Evolutionary conservation across 2,113 vertebrate genomes (phyloP).

Genomic region (Mus pahari): DNA sequence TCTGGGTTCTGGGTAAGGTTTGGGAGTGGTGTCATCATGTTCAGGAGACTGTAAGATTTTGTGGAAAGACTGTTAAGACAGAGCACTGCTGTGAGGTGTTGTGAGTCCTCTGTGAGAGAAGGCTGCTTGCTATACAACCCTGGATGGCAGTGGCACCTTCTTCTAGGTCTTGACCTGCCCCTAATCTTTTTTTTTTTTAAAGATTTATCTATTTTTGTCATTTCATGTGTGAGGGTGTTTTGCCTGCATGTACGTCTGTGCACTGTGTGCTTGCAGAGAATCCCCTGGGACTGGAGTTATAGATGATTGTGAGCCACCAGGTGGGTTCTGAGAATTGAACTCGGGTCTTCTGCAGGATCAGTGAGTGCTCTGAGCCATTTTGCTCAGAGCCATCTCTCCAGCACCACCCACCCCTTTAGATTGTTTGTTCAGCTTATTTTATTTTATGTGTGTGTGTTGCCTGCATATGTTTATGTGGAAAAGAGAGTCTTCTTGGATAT

Average conservation of each 20-base stretch:
- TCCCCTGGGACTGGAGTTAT: neutral
- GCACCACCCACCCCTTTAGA: neutral
- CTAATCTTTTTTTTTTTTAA: no score
- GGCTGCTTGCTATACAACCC: neutral
- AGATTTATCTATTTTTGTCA: neutral
- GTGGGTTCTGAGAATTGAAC: neutral
- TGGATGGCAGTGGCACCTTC: neutral
- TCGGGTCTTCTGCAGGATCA: neutral
- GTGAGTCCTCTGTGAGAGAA: neutral
- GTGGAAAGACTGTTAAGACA: neutral
- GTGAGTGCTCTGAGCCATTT: neutral
- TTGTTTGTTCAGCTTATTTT: neutral
- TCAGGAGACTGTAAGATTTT: neutral
- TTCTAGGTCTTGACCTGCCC: neutral
- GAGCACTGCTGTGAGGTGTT: neutral
- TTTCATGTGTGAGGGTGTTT: neutral
- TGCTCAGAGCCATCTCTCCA: neutral
- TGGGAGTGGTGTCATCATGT: neutral
- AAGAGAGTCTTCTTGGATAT: no score
- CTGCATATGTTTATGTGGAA: neutral
- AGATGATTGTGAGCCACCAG: no score
- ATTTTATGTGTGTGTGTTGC: neutral
- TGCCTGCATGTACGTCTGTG: neutral
- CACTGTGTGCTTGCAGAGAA: neutral
- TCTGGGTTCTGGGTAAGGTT: neutral